A percentile compares a stretch with the other conserved stretches of the same genome.
These are phyloP conservation scores for Acanthiza pusilla DNA, from an alignment of 2,797 vertebrate species.

Conservation along the genomic window DNA sequence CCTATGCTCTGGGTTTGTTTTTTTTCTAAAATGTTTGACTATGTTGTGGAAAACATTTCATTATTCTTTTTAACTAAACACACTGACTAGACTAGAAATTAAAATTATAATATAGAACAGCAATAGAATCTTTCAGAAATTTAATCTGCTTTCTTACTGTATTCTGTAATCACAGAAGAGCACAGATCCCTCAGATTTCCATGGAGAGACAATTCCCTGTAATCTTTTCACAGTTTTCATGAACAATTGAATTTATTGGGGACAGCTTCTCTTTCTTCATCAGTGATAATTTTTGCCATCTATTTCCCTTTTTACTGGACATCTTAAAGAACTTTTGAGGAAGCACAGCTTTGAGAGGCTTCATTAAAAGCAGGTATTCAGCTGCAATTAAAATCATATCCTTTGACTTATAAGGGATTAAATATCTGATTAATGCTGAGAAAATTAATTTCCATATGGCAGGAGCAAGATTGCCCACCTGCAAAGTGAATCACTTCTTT, in stretches of 20 bases:
- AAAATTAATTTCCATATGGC: not conserved
- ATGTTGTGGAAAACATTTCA: not conserved
- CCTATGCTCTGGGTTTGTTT: not conserved
- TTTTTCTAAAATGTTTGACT: not conserved
- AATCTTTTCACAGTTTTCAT: not conserved
- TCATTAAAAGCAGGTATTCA: not conserved
- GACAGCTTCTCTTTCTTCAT: too few species aligned
- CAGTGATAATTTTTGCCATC: not conserved
- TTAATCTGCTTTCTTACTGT: not conserved
- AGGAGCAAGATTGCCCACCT: not conserved
- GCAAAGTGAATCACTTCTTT: not conserved
- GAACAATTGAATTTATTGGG: not conserved
- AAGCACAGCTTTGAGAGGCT: not conserved
- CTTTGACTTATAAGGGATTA: not conserved
- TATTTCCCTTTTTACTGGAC: not conserved
- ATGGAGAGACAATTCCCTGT: not conserved
- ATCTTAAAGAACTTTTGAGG: not conserved
- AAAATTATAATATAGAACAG: not conserved
- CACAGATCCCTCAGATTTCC: not conserved
- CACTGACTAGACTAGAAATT: not conserved
- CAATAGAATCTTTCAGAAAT: not conserved
- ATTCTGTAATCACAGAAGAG: not conserved
- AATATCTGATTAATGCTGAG: not conserved
- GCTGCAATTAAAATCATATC: not conserved
- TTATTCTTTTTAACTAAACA: not conserved